Base-by-base conservation (phyloP, 2,797 vertebrate species). In the Danio aesculapii region DNA sequence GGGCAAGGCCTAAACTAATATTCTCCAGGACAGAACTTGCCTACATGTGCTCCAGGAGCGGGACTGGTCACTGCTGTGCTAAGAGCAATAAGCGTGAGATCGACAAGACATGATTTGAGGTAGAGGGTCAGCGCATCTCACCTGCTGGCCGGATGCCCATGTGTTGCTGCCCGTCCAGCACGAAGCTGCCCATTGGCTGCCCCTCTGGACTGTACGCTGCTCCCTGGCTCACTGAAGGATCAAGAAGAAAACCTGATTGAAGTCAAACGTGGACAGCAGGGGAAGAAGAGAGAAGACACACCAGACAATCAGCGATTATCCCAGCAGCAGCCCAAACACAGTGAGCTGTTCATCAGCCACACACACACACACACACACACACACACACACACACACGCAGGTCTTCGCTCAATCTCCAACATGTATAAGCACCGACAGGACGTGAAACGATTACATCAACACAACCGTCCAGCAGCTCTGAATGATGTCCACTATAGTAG, bases 221-320 rank as follows among this genome's bases (percentile, higher is more conserved):
- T 98, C 98, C 98, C 96, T 99, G 98, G 95, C 98, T 99, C 97
- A 99, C 98, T 99, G 98, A 98, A 99, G 98, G 97, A 99, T 98
- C 97, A 99, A 98, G 97, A 99, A 99, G 98, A 99, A 99, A 99
- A 98, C 98, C 98, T 99, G 98, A 99, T 98, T 99, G 97, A 98
- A 96, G 98, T 99, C 97, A 99, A 93, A 97, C 94, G 96, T 95
- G 96, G 97, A 98, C 96, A 97, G 95, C 95, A 97, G 95, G 95
- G 95, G 93, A 94, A 97, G 97, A 98, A 96, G 96, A 98, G 95
- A 98, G 94, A 98, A 97, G 97, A 99, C 93, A 99, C 87, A 99
- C 97, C 97, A 97, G 94, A 98, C 96, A 95, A 98, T 99, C 96
- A 99, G 97, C 97, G 97, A 96, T 92, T 93, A 96, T 97, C 97